Evolutionary conservation across 2,888 invertebrate species (phyloP).

Genomic region (Frankliniella intonsa): DNA sequence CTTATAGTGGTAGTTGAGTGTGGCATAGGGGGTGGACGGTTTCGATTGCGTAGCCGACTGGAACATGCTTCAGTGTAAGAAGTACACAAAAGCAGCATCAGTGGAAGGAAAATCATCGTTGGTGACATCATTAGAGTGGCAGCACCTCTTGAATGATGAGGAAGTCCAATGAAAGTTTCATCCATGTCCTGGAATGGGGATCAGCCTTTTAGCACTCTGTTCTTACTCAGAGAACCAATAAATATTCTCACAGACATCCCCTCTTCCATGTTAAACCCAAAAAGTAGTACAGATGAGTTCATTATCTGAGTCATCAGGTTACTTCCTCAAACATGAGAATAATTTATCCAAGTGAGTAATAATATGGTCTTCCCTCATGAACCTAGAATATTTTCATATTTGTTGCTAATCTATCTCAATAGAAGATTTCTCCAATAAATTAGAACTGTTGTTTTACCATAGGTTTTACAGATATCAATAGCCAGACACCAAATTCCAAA

Average conservation of each 20-base stretch:
- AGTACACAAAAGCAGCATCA: conserved; percentile 9
- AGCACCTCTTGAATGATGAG: not conserved
- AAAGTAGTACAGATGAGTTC: no score
- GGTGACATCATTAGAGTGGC: not conserved
- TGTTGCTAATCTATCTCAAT: no score
- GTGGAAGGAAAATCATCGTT: conserved; percentile 1
- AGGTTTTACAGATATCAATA: not conserved
- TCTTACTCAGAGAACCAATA: not conserved
- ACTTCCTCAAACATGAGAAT: no score
- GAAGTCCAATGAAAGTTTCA: not conserved
- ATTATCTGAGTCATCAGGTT: no score
- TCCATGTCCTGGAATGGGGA: conserved; percentile 23
- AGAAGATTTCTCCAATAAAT: no score
- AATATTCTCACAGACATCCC: no score
- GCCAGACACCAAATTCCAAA: not conserved
- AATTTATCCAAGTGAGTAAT: no score
- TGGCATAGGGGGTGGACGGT: not conserved
- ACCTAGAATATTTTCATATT: no score
- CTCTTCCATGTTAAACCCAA: no score
- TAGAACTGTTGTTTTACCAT: no score
- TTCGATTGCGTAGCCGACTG: conserved; percentile 11
- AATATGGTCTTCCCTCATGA: no score
- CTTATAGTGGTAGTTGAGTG: not conserved
- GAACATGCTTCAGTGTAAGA: conserved; percentile 13
- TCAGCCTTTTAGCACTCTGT: conserved; percentile 10